phyloP scores from a whole-genome alignment of 2,797 vertebrate species.

The Brotula barbata region DNA sequence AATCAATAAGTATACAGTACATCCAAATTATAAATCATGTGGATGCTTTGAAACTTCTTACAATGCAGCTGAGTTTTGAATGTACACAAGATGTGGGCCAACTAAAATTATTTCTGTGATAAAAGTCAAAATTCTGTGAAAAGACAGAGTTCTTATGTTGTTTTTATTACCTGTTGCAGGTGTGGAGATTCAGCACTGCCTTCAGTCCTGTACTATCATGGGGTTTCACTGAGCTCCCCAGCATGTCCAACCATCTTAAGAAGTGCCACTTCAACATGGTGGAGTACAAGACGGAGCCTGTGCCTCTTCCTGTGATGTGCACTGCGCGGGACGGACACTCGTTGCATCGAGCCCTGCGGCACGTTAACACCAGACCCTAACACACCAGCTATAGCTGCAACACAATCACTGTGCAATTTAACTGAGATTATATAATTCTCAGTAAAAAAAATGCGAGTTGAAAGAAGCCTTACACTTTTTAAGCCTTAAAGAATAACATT shows the following conservation, averaged over 20 bases:
- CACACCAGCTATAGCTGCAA: conserved; percentile 76
- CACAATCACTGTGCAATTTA: conserved; percentile 83
- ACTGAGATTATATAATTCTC: conserved; percentile 59
- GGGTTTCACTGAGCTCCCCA: conserved; percentile 91
- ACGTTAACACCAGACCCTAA: conserved; percentile 59
- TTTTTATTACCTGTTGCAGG: conserved; percentile 70
- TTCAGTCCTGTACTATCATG: conserved; percentile 92
- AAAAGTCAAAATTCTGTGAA: no score
- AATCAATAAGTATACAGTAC: no score
- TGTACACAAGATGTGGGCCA: no score
- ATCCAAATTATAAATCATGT: no score
- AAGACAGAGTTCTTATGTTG: no score
- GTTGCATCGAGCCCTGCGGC: conserved; percentile 85
- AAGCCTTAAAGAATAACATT: conserved; percentile 85
- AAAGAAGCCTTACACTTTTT: no score
- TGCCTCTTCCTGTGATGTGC: conserved; percentile 96
- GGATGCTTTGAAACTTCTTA: no score
- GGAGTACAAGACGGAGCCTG: conserved; percentile 88
- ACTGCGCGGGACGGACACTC: conserved; percentile 89
- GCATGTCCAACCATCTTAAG: conserved; percentile 97
- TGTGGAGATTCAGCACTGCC: conserved; percentile 97
- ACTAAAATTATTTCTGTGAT: no score
- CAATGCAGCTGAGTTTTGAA: no score
- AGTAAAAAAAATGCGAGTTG: no score
- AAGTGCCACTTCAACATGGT: conserved; percentile 90